Evolutionary conservation across 2,797 vertebrate species (phyloP), one percentile per base, ranked within the genome.

Genomic region (Coregonus ussuriensis): DNA sequence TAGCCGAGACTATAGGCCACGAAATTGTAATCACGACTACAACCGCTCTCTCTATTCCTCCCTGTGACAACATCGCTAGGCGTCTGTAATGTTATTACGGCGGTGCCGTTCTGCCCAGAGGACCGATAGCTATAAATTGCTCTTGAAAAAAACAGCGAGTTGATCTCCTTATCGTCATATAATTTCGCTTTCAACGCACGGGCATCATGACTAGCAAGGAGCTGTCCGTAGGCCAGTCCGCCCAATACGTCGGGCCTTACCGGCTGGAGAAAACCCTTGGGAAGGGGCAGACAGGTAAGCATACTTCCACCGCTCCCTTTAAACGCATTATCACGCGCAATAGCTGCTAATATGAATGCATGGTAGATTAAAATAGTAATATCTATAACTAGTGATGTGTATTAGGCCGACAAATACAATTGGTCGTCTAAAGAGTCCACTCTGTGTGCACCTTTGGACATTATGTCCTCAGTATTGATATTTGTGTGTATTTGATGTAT

Each of bases 241-340:
- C 90, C 90, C 97, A 98, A 86, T 97, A 96, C 72, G 97, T 98
- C 89, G 97, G 97, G 89, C 97, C 96, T 79, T 98, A 97, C 90
- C 94, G 96, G 71, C 93, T 98, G 94, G 97, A 97, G 92, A 97
- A 97, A 91, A 98, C 97, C 31, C 95, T 98, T 71, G 97, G 97
- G 82, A 97, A 98, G 90, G 97, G 97, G 71, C 97, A 98, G 93
- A 98, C 97, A 91, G 97, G 97, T 97, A 93, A 90, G 92, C 66
- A 37, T 66, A 59, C 33, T 11, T 25, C 6, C 59, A 63, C 59
- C 9, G n/a, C 3, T 63, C 59, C 21, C 59, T 25, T 21, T 63
- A 63, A 63, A 63, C 21, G 21, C 59, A 3, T 4, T 2, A 63
- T 25, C 59, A 63, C 9, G 59, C 59, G n/a, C 59, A 11, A 63